These are phyloP conservation scores for Hippocampus abdominalis DNA, from an alignment of 2,113 vertebrate genomes.

Conservation along the genomic window DNA sequence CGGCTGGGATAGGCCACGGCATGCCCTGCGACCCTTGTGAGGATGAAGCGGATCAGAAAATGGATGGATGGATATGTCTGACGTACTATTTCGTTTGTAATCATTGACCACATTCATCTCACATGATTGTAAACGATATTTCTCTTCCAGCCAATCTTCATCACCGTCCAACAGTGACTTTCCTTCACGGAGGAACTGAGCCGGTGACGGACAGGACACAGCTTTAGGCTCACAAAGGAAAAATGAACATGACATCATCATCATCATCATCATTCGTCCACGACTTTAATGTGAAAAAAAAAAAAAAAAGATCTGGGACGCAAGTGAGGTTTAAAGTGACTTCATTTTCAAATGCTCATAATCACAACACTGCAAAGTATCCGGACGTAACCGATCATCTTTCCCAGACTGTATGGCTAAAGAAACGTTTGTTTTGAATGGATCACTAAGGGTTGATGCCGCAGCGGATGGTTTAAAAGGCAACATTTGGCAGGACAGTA, in stretches of 20 bases:
- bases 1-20: too few species aligned
- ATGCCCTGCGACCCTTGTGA: too few species aligned
- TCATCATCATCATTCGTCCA: background rate
- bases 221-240: background rate
- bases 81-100: background rate
- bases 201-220: slow-evolving; percentile 8
- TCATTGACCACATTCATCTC: too few species aligned
- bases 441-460: background rate
- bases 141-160: slow-evolving; percentile 52
- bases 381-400: background rate
- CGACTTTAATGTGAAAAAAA: background rate
- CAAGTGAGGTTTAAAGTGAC: slow-evolving; percentile 3
- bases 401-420: background rate
- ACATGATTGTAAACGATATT: background rate
- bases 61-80: too few species aligned
- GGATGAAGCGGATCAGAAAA: too few species aligned
- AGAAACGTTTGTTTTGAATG: background rate
- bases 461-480: background rate
- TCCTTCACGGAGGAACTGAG: slow-evolving; percentile 30
- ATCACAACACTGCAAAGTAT: background rate
- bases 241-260: background rate
- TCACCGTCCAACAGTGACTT: slow-evolving; percentile 39
- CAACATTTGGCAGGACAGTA: background rate
- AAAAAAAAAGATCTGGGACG: background rate
- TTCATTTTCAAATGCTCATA: slow-evolving; percentile 28